Base-by-base conservation (phyloP, 2,888 invertebrate genomes). In the Parasteatoda lunata region DNA sequence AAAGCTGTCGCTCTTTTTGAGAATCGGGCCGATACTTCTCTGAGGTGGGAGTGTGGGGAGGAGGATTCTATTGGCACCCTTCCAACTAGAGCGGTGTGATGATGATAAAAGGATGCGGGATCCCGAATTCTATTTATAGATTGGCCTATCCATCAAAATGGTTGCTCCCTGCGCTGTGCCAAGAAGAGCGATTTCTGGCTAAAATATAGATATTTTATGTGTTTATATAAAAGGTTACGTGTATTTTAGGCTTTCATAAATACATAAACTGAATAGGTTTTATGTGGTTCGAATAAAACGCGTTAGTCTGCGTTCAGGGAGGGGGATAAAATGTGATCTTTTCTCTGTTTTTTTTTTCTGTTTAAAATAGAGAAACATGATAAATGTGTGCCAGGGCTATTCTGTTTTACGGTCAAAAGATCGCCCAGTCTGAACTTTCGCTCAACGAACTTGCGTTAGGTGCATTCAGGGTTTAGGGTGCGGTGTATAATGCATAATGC, bases 151-250 rank as follows among this genome's bases (percentile, higher is more conserved):
- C 73, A 81, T 81, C 81, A 81, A 73, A 65, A 72, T 65, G 52
- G 47, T 48, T 49, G 48, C 52, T 52, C 72, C 73, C 15, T 9
- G 51, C 65, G 51, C 68, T 9, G 8, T 48, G 45, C 48, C 30
- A 5, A 47, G 64, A 54, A 64, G 11, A 48, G 64, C 11, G 48
- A 64, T 54, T 59, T 49, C 48, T 47, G 76, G 49, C 79, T 79
- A 49, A 79, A 81, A 81, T 81, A 81, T 68, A 81, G 73, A 81
- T 81, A 81, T 81, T 81, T 59, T 81, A 68, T 75, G 81, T 81
- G 81, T 81, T 81, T 81, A 81, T 73, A 81, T 73, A 81, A 81
- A 81, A 51, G 73, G 66, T 75, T 81, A 81, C 73, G 81, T 81
- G 81, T 81, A 79, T 47, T 66, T 81, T 68, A 11, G 68, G 73